Percentiles rank a stretch among this genome's conserved stretches.
These are phyloP conservation scores for Ophion costatus DNA, from an alignment of 2,888 invertebrate genomes.

Conservation along the genomic window DNA sequence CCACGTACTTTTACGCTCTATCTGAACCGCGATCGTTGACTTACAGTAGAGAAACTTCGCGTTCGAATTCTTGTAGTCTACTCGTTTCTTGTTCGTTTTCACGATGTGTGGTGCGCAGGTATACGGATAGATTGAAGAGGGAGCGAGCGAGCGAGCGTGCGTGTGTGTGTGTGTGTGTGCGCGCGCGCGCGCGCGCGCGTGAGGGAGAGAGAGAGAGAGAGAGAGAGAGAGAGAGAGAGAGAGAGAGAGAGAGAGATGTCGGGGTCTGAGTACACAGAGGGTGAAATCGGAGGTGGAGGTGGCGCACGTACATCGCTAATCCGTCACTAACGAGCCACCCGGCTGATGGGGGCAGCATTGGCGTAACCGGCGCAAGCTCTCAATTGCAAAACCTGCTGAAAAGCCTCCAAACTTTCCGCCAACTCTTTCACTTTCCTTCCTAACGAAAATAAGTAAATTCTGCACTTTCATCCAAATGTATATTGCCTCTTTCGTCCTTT, in stretches of 20 bases:
- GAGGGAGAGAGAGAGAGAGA: constrained; percentile 31
- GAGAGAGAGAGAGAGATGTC: constrained; percentile 68
- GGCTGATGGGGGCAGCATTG: constrained; percentile 77
- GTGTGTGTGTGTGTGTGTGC: no score
- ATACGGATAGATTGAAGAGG: constrained; percentile 47
- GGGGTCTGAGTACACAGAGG: constrained; percentile 77
- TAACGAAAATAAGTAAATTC: no score
- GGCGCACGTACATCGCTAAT: constrained; percentile 85
- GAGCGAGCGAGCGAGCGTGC: constrained; percentile 66
- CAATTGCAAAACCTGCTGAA: neutral
- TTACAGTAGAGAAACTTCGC: constrained; percentile 20
- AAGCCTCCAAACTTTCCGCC: no score
- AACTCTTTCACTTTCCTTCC: no score
- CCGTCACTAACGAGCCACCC: constrained; percentile 85
- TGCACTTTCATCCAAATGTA: no score
- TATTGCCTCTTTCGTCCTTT: no score
- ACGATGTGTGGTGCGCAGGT: constrained; percentile 70
- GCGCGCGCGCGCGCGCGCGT: no score
- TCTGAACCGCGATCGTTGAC: neutral
- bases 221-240: constrained; percentile 60
- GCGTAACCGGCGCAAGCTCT: constrained; percentile 67
- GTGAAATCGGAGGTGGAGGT: constrained; percentile 74
- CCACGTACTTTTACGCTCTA: no score
- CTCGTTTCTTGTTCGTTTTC: constrained; percentile 60
- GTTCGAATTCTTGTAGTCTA: constrained; percentile 69